phyloP scores from a whole-genome alignment of 2,113 vertebrate genomes.

The Egretta garzetta region DNA sequence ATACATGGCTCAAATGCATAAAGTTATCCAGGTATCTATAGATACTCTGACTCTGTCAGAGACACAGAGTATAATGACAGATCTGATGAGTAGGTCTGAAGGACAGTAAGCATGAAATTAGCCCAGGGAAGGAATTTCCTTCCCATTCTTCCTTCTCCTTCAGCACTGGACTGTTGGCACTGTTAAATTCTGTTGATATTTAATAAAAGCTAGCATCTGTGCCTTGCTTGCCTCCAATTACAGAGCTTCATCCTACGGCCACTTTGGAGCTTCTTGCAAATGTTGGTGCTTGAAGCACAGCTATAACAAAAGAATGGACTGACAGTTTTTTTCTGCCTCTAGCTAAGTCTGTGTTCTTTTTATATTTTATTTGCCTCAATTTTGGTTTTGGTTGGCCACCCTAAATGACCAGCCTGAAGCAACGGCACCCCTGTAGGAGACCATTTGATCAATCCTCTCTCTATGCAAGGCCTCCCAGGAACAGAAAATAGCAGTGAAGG shows the following conservation, averaged over 20 bases:
- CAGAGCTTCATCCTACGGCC: slow-evolving; percentile 35
- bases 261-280: slow-evolving; percentile 16
- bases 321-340: slow-evolving; percentile 55
- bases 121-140: background rate
- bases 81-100: background rate
- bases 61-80: background rate
- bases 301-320: slow-evolving; percentile 46
- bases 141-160: background rate
- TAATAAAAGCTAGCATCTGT: slow-evolving; percentile 72
- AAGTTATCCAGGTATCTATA: background rate
- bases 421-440: background rate
- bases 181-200: slow-evolving; percentile 62
- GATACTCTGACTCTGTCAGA: background rate
- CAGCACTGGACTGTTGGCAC: background rate
- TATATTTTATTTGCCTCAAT: slow-evolving; percentile 64
- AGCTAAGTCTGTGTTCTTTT: slow-evolving; percentile 50
- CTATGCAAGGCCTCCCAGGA: background rate
- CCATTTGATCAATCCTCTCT: background rate
- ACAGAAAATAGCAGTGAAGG: background rate
- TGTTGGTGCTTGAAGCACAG: slow-evolving; percentile 48
- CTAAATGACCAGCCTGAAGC: slow-evolving; percentile 49
- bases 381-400: slow-evolving; percentile 37
- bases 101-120: background rate
- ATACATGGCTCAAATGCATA: background rate
- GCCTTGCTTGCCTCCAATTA: slow-evolving; percentile 56